Evolutionary conservation across 2,113 vertebrate species (phyloP).

Genomic region (Anseranas semipalmata): DNA sequence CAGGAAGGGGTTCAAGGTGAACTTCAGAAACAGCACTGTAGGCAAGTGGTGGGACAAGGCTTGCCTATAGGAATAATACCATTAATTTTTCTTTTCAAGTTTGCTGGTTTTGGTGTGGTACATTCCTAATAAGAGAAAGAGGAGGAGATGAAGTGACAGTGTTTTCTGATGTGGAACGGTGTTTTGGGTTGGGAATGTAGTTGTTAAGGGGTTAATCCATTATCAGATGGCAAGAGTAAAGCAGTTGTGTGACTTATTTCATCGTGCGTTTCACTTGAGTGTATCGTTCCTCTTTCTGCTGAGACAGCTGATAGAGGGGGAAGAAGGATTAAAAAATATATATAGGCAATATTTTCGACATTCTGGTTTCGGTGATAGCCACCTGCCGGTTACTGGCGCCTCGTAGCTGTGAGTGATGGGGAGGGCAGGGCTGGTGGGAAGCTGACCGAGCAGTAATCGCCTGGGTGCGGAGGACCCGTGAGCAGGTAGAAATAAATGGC

Average conservation of each 20-base stretch:
- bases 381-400: neutral
- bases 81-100: neutral
- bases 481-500: neutral
- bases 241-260: neutral
- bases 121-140: neutral
- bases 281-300: neutral
- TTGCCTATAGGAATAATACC: neutral
- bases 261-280: neutral
- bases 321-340: neutral
- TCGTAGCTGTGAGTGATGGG: neutral
- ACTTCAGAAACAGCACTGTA: neutral
- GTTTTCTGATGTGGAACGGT: neutral
- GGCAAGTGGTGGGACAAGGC: neutral
- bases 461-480: too few relatives aligned
- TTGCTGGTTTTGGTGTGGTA: neutral
- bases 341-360: accelerated
- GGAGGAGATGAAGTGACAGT: neutral
- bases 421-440: neutral
- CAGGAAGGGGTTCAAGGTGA: neutral
- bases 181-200: neutral
- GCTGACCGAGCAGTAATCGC: neutral
- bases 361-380: neutral
- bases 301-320: neutral
- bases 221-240: neutral
- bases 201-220: neutral